Percentiles rank a stretch among this genome's conserved stretches.
These are phyloP conservation scores for Glyptemys insculpta DNA, from an alignment of 2,797 vertebrate genomes.

Conservation along the genomic window DNA sequence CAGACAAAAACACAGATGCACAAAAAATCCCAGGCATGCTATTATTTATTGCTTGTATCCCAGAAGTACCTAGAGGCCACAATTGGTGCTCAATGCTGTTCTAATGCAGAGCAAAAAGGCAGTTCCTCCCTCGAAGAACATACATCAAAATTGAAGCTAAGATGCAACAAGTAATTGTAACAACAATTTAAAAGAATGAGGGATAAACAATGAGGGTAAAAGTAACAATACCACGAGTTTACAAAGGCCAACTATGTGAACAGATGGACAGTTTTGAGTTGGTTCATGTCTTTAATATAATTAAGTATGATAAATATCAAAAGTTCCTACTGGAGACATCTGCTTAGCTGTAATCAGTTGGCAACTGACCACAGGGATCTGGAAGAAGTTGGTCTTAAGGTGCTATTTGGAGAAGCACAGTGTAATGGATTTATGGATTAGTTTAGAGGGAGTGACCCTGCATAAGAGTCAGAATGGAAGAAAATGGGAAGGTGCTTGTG, in stretches of 20 bases:
- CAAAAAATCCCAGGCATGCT: conserved; percentile 45
- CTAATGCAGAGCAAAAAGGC: neutral
- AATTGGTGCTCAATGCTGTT: neutral
- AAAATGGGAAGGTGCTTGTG: neutral
- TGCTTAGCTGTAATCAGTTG: conserved; percentile 2
- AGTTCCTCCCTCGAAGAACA: conserved; percentile 12
- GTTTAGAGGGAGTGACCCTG: neutral
- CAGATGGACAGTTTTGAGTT: neutral
- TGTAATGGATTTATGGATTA: neutral
- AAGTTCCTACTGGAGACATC: neutral
- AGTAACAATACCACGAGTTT: neutral
- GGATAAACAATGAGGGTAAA: neutral
- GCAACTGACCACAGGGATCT: conserved; percentile 13
- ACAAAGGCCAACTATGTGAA: conserved; percentile 35
- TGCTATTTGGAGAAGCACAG: neutral
- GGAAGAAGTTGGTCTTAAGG: neutral
- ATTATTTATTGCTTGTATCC: conserved; percentile 20
- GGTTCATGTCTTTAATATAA: conserved; percentile 7
- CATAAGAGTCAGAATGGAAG: neutral
- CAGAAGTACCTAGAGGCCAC: conserved; percentile 5
- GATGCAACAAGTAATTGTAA: conserved; percentile 14
- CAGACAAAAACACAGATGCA: conserved; percentile 76
- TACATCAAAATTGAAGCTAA: neutral
- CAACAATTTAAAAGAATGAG: neutral
- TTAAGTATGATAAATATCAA: conserved; percentile 7